Conservation (phyloP, 2,888 invertebrate genomes). For the Craniophora ligustri region DNA sequence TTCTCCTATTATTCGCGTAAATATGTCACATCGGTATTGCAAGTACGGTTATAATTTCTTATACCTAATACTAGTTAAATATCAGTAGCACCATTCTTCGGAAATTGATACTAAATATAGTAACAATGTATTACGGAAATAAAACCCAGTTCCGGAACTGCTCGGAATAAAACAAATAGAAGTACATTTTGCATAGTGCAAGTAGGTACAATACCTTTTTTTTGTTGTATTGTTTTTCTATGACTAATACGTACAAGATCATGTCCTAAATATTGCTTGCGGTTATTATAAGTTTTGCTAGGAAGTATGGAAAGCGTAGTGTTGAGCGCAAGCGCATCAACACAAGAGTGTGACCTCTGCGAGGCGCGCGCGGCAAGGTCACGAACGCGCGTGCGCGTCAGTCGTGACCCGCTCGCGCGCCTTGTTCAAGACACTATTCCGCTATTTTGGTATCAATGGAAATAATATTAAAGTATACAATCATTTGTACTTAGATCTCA, state of each 20-base stretch:
- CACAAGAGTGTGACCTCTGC: conserved; percentile 84
- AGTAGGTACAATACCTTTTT: too few relatives aligned
- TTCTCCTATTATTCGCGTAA: conserved; percentile 78
- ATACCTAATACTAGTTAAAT: conserved; percentile 42
- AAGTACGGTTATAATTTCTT: conserved; percentile 59
- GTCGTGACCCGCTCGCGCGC: conserved; percentile 88
- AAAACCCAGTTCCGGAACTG: conserved; percentile 40
- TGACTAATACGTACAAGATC: conserved; percentile 4
- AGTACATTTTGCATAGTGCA: too few relatives aligned
- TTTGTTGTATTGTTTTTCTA: neutral
- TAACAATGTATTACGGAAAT: conserved; percentile 11
- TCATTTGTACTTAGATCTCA: conserved; percentile 62
- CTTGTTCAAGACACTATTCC: conserved; percentile 60
- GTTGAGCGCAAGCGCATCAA: conserved; percentile 77
- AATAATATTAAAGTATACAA: conserved; percentile 78
- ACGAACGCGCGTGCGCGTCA: conserved; percentile 87
- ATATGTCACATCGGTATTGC: conserved; percentile 68
- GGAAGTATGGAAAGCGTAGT: conserved; percentile 71
- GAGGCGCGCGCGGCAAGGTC: conserved; percentile 86
- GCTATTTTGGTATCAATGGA: conserved; percentile 72
- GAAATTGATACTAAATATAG: conserved; percentile 26
- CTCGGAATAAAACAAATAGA: too few relatives aligned
- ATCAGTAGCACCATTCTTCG: conserved; percentile 37
- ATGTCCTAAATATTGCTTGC: conserved; percentile 16
- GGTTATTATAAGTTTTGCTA: conserved; percentile 45